Evolutionary conservation across 2,113 vertebrate genomes (phyloP), one percentile per base, ranked within the genome.

Genomic region (Poeciliopsis turrubarensis): DNA sequence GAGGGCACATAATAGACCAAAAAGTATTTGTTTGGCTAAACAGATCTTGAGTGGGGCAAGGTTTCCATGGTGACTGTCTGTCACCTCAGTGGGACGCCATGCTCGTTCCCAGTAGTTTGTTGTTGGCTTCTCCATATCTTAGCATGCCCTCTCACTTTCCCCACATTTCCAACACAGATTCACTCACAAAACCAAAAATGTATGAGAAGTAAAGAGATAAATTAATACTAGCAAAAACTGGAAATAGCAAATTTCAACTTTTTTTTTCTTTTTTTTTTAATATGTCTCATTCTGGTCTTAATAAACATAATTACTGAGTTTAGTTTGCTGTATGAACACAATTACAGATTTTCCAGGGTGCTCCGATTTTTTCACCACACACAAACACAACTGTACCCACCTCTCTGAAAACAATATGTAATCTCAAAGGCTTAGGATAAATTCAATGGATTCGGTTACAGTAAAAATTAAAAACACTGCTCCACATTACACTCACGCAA

Each of bases 1-100:
- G 25, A 13, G 32, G 8, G 12, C 30, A 72, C 27, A 41, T 22
- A 60, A 29, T 39, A 44, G 3, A 32, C 30, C 54, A 19, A 25
- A 65, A 57, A 26, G 65, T 2, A 13, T 41, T 70, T 0, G 15
- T 73, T 64, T 75, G 4, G 0, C 60, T 61, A 30, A 54, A 37
- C 64, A 54, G 65, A 73, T 75, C 72, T 70, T 75, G 51, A 79
- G 60, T 0, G 32, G 69, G 68, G 72, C 31, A 25, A 19, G 69
- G 78, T 83, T 74, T 54, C 78, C 68, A 73, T 75, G 62, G 81
- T 68, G 68, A 80, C 73, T 2, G 31, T 79, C 83, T 84, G 75
- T 85, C 77, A 41, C 77, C 81, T 75, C 83, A 78, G 79, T 73
- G 68, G 61, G 82, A 37, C 0, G 27, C 27, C 60, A 60, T 19